Percentiles rank a stretch among this genome's conserved stretches.
Evolutionary conservation across 2,888 invertebrate species (phyloP).

Genomic region (Synergus umbraculus): DNA sequence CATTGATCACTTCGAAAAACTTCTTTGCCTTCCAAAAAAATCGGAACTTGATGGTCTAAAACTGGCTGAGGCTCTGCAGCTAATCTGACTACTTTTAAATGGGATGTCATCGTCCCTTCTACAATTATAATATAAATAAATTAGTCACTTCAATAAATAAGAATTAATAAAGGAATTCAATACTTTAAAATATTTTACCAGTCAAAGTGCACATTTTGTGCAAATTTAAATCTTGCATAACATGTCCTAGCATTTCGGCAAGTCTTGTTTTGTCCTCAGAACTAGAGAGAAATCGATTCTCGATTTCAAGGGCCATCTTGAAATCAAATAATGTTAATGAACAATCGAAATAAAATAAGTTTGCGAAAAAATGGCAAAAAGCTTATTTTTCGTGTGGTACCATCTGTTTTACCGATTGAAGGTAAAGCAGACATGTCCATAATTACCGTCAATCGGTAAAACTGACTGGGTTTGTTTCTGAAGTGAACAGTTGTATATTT

Average conservation of each 20-base stretch:
- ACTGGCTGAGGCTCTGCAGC: constrained; percentile 90
- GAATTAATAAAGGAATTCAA: background rate
- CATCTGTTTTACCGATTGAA: background rate
- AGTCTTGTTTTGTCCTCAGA: constrained; percentile 84
- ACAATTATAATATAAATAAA: constrained; percentile 25
- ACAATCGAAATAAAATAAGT: constrained; percentile 25
- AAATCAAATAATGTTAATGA: constrained; percentile 22
- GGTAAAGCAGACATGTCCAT: no score
- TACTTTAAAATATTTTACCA: constrained; percentile 75
- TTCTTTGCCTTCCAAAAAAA: constrained; percentile 85
- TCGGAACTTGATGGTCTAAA: constrained; percentile 93
- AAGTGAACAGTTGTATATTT: constrained; percentile 54
- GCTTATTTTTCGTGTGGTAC: background rate
- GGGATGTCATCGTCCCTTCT: constrained; percentile 93
- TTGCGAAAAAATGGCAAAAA: constrained; percentile 16
- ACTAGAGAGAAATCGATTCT: constrained; percentile 89
- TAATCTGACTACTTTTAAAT: constrained; percentile 91
- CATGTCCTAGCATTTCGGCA: constrained; percentile 86
- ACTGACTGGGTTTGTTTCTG: background rate
- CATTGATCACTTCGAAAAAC: constrained; percentile 86
- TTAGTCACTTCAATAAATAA: background rate
- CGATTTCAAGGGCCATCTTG: constrained; percentile 90
- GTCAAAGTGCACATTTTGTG: constrained; percentile 88
- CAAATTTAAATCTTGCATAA: constrained; percentile 89
- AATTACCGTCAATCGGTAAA: no score